Base-by-base conservation (phyloP, 2,113 vertebrate species). In the Agapornis roseicollis region DNA sequence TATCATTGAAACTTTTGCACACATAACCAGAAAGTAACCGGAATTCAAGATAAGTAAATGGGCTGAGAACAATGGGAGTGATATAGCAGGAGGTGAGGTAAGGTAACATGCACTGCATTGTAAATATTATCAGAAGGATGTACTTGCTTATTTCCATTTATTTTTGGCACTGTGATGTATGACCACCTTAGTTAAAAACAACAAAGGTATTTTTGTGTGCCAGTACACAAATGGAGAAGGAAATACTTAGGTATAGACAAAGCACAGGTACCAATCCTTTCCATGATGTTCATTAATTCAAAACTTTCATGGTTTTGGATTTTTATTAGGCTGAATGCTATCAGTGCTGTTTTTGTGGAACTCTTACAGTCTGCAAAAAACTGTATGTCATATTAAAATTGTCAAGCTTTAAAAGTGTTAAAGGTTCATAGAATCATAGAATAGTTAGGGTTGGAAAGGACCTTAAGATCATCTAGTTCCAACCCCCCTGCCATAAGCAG, bases 141-240 rank as follows among this genome's bases (percentile, higher is more conserved):
- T 58, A 80, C 22, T 95, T 86, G 50, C 46, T 83, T 80, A 82
- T 90, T 94, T 94, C 73, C 24, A 91, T 85, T 90, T 88, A 84
- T 81, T 71, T 90, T 82, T 92, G 71, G 65, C 86, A 85, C 47
- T 66, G 42, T 61, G 41, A 63, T 87, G 44, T 82, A 52, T 66
- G 94, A 82, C 20, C 65, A 80, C 50, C 65, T 86, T 39, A 89
- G n/a, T 63, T 93, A 74, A 89, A 93, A 94, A 78, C 66, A 92
- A 60, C 44, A 80, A 81, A 84, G 66, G 22, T 61, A 60, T 78
- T 79, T 92, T 90, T 84, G 69, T 49, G 13, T 89, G 77, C 64
- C 77, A 92, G 29, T 76, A 82, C 37, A 92, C 31, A 73, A 80
- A 80, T 7, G 52, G 55, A 60, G 33, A 33, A 76, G 14, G 37